phyloP scores from a whole-genome alignment of 2,888 invertebrate species.

The Euphydryas editha region DNA sequence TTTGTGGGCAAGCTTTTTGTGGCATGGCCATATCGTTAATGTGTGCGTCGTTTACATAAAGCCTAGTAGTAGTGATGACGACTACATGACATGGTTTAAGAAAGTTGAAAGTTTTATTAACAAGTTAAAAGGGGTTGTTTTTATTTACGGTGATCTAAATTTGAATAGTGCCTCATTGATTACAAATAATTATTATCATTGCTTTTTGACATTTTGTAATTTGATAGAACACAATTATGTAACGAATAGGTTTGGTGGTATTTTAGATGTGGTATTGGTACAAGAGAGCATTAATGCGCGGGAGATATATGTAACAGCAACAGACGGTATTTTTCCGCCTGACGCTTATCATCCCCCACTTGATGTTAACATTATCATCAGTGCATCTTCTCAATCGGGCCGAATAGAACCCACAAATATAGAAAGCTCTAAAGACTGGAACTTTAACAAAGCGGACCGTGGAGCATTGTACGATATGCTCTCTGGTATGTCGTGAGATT shows the following conservation, averaged over 20 bases:
- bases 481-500: no score
- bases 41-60: constrained; percentile 37
- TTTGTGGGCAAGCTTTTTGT: constrained; percentile 28
- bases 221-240: constrained; percentile 26
- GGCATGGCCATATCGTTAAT: background rate
- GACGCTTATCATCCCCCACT: background rate
- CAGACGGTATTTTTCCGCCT: background rate
- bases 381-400: no score
- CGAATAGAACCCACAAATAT: no score
- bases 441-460: no score
- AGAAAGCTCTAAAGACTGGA: no score
- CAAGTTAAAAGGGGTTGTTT: constrained; percentile 20
- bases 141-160: constrained; percentile 12
- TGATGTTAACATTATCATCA: no score
- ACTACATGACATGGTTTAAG: constrained; percentile 29
- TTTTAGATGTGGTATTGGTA: constrained; percentile 28
- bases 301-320: background rate
- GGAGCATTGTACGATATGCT: no score
- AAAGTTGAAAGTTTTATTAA: constrained; percentile 29
- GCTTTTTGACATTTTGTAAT: constrained; percentile 28
- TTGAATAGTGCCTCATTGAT: constrained; percentile 21
- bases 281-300: constrained; percentile 11
- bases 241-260: constrained; percentile 19
- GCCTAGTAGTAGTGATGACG: constrained; percentile 29
- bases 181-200: constrained; percentile 26